Evolutionary conservation across 2,797 vertebrate species (phyloP), one percentile per base, ranked within the genome.

Genomic region (Sciurus vulgaris): DNA sequence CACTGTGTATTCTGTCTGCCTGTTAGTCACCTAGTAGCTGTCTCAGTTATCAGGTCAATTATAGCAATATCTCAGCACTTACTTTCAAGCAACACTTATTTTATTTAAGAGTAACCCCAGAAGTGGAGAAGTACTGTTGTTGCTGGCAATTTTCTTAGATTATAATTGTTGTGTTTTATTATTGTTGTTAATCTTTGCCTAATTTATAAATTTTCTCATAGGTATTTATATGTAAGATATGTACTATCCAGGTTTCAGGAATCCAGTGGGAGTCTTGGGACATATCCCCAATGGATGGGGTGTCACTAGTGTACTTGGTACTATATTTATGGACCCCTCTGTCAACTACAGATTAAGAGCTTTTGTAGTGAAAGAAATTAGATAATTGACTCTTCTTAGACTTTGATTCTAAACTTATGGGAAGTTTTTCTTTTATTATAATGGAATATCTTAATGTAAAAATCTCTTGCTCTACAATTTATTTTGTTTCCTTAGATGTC

Each of bases 361-460:
- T 86, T 86, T 81, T 78, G 9, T 93, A 41, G 35, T 33, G 79
- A 33, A 82, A 76, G 38, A 33, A 86, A 77, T 67, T 94, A 83
- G 9, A 78, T 41, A 35, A 8, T n/a, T 67, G 54, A 89, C 11
- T 44, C 30, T 49, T 84, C n/a, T 47, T 88, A 35, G 7, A 70
- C 44, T 94, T 89, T 77, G 33, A 93, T 94, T 95, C 51, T 41
- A 70, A 95, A 88, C 72, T 54, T 65, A 24, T 65, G 33, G 35
- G 35, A 59, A 56, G 17, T 88, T 70, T 70, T 70, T 56, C 65
- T 73, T 85, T 93, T 67, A 81, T 74, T 65, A 41, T 65, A 73
- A 63, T n/a, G 22, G 73, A 81, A 33, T 85, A 47, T 79, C 35
- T 69, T 84, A 88, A 91, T 15, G 3, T 38, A 79, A 81, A 94